Conservation (phyloP, 2,888 invertebrate genomes). For the Acanthosepion lycidas region DNA sequence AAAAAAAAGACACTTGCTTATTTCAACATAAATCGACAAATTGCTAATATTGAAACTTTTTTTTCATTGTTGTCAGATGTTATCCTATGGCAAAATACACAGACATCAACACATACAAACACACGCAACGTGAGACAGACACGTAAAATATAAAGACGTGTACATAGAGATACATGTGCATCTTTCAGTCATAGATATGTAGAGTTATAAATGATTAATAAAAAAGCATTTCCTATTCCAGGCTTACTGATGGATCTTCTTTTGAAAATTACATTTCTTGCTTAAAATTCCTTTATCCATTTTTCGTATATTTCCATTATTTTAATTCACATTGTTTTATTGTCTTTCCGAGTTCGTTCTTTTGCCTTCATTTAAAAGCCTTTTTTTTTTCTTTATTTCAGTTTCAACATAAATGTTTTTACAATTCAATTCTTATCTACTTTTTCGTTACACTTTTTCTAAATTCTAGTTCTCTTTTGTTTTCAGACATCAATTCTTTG, state of each 20-base stretch:
- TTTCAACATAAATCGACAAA: too few species aligned
- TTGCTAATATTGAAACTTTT: too few species aligned
- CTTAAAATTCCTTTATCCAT: background rate
- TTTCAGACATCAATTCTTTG: background rate
- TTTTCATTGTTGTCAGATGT: too few species aligned
- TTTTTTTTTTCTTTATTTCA: background rate
- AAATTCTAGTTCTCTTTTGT: background rate
- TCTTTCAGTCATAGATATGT: background rate
- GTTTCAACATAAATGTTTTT: background rate
- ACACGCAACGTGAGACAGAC: background rate
- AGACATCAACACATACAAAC: background rate
- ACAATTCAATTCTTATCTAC: background rate
- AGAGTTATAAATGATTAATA: background rate
- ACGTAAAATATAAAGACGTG: background rate
- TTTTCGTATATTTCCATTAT: background rate
- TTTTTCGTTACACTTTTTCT: background rate
- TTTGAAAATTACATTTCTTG: constrained; percentile 6
- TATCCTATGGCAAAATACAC: too few species aligned
- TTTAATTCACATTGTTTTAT: background rate
- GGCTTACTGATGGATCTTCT: background rate
- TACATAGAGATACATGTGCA: background rate
- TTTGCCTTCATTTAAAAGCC: background rate
- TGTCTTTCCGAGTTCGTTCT: background rate
- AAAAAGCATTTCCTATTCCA: constrained; percentile 33
- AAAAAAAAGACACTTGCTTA: too few species aligned